Evolutionary conservation across 2,113 vertebrate species (phyloP).

Genomic region (Sinocyclocheilus maitianheensis): DNA sequence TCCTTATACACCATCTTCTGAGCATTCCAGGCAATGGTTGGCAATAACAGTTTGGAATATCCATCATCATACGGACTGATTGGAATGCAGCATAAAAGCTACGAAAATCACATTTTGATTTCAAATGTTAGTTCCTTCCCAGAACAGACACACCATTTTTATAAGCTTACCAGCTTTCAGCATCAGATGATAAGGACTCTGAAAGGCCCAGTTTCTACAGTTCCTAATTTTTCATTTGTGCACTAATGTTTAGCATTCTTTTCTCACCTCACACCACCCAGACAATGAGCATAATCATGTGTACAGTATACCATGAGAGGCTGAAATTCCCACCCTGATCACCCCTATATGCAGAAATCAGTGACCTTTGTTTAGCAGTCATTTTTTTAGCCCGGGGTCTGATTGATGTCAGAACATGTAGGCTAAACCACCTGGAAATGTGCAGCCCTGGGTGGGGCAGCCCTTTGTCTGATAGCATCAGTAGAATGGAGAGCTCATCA

Average conservation of each 20-base stretch:
- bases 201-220: background rate
- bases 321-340: constrained; percentile 66
- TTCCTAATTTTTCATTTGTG: constrained; percentile 2
- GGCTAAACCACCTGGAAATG: constrained; percentile 66
- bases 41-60: background rate
- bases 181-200: background rate
- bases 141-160: background rate
- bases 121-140: background rate
- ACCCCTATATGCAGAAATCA: constrained; percentile 64
- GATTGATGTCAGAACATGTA: constrained; percentile 68
- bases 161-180: background rate
- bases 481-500: constrained; percentile 65
- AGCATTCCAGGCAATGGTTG: background rate
- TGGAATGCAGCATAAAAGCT: background rate
- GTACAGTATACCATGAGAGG: constrained; percentile 41
- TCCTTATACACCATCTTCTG: background rate
- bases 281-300: constrained; percentile 68
- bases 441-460: constrained; percentile 66
- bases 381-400: constrained; percentile 64
- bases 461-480: constrained; percentile 71
- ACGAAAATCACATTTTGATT: background rate
- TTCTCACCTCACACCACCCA: constrained; percentile 30
- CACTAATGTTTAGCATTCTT: constrained; percentile 23
- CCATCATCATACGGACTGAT: background rate
- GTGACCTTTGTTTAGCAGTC: constrained; percentile 65